Conservation (phyloP, 2,888 invertebrate species). For the Dasypolia templi region DNA sequence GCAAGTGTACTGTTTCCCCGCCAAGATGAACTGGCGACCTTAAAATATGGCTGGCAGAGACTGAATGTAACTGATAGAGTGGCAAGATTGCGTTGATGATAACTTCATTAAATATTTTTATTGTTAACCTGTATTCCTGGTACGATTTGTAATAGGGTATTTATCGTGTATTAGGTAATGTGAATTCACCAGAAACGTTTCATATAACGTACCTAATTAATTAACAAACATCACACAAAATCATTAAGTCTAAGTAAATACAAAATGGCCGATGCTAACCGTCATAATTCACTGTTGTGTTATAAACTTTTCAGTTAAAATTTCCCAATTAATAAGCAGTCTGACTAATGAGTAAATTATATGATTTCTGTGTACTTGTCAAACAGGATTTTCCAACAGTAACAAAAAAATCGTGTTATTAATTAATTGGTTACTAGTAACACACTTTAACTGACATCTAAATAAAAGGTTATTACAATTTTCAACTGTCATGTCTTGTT, state of each 20-base stretch:
- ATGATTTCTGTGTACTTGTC: slow-evolving; percentile 10
- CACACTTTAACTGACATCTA: slow-evolving; percentile 19
- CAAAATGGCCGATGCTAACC: slow-evolving; percentile 13
- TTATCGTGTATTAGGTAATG: neutral
- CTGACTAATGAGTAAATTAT: slow-evolving; percentile 5
- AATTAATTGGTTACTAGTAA: slow-evolving; percentile 18
- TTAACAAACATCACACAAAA: neutral
- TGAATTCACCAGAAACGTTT: neutral
- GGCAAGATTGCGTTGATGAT: too few relatives aligned
- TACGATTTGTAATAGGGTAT: too few relatives aligned
- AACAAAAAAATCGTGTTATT: neutral
- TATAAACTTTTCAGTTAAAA: neutral
- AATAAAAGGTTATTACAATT: slow-evolving; percentile 19
- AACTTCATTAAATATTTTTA: too few relatives aligned
- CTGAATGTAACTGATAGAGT: too few relatives aligned
- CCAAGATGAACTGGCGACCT: too few relatives aligned
- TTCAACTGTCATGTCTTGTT: slow-evolving; percentile 29
- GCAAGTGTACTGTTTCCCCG: too few relatives aligned
- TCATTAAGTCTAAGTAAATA: slow-evolving; percentile 3
- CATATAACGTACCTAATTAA: neutral
- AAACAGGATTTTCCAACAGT: slow-evolving; percentile 25
- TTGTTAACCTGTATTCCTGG: too few relatives aligned
- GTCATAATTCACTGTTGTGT: slow-evolving; percentile 8
- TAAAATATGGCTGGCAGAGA: too few relatives aligned
- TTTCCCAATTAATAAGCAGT: slow-evolving; percentile 21